Evolutionary conservation across 2,888 invertebrate species (phyloP), one percentile per base, ranked within the genome.

Genomic region (Camptogramma bilineatum): DNA sequence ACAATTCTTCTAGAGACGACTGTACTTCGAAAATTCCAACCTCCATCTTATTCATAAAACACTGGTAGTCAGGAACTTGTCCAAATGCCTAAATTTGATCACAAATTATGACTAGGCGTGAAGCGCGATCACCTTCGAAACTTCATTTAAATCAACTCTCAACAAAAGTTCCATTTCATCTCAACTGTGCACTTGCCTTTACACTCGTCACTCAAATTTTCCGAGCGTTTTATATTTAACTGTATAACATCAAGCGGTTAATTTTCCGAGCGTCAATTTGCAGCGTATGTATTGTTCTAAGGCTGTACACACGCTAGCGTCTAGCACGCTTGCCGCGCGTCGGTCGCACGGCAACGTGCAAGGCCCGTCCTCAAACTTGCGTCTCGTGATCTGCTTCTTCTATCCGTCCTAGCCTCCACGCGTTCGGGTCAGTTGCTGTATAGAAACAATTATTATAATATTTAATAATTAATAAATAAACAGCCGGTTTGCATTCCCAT

Each of bases 361-460:
- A 62, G 62, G 90, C 88, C 81, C 84, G 86, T 63, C 87, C 91
- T 96, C 95, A 96, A 86, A 96, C 96, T 72, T 96, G 96, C 85
- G 96, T 96, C 88, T 96, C 96, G 83, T 96, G 96, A 81, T 96
- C 96, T 73, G 95, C 94, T 91, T 96, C 96, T 87, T 96, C 96
- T 90, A 96, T 96, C 81, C 96, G 94, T 72, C 96, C 96, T 77
- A 96, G 94, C 69, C 96, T 94, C 96, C 96, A 96, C 71, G 96
- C 96, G 87, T 96, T 96, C 64, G 96, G 96, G 90, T 96, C 96
- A 70, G 95, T 95, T 73, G 95, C 95, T 95, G 28, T 28, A 92
- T 10, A 39, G 3, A 13, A 39, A 13, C 13, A 39, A 62, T 51
- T 19, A 31, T 42, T 56, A 73, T 64, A 62, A 18, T 53, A 42